Conservation (phyloP, 2,888 invertebrate species). For the Tholera decimalis region DNA sequence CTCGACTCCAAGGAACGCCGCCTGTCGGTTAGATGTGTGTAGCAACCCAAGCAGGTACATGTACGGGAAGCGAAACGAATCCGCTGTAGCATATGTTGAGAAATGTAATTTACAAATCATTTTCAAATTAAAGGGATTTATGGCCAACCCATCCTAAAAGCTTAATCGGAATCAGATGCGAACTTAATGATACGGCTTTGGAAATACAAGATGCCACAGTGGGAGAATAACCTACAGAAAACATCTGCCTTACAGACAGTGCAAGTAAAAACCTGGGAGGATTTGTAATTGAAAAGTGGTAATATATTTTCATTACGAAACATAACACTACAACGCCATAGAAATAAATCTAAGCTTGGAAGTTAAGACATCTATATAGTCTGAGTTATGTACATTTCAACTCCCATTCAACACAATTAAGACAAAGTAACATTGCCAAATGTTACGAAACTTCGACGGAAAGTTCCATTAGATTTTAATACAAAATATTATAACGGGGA, state of each 20-base stretch:
- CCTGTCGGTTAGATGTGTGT: constrained; percentile 65
- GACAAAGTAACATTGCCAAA: constrained; percentile 48
- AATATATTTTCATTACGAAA: constrained; percentile 55
- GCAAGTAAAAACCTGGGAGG: constrained; percentile 32
- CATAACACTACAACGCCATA: constrained; percentile 29
- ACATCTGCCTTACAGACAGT: constrained; percentile 19
- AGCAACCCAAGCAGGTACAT: constrained; percentile 58
- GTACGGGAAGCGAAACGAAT: constrained; percentile 55
- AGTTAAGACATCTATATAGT: constrained; percentile 42
- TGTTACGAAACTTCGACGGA: constrained; percentile 61
- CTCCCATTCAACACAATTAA: constrained; percentile 50
- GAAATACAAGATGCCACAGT: constrained; percentile 30
- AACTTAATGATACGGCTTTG: constrained; percentile 61
- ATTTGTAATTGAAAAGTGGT: constrained; percentile 54
- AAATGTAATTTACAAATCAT: constrained; percentile 64
- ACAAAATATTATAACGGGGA: constrained; percentile 55
- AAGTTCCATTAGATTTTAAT: constrained; percentile 62
- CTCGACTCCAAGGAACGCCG: constrained; percentile 71
- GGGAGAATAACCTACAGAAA: constrained; percentile 38
- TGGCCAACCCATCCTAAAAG: constrained; percentile 40
- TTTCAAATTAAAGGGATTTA: constrained; percentile 63
- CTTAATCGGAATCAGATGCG: constrained; percentile 65
- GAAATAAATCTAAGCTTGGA: constrained; percentile 51
- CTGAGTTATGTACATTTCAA: constrained; percentile 48
- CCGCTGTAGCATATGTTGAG: constrained; percentile 51